Evolutionary conservation across 2,113 vertebrate genomes (phyloP).

Genomic region (Nannospalax galili): DNA sequence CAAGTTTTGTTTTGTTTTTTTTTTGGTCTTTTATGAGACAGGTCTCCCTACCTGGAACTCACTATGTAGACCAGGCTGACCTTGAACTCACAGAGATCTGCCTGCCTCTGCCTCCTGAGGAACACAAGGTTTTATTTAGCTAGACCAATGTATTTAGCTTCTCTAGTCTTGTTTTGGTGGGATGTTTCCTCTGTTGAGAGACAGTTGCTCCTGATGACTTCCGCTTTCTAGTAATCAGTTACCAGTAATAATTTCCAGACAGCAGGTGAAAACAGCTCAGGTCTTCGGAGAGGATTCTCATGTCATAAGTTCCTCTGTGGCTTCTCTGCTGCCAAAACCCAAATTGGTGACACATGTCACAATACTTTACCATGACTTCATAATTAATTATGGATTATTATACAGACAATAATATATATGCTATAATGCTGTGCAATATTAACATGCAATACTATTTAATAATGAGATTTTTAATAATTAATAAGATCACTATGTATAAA

Average conservation of each 20-base stretch:
- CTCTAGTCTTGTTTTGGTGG: not conserved
- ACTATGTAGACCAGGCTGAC: no score
- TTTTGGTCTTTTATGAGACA: no score
- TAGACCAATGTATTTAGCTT: not conserved
- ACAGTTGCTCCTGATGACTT: not conserved
- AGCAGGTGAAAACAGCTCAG: not conserved
- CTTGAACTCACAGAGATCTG: no score
- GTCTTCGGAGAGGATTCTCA: not conserved
- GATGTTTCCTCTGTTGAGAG: not conserved
- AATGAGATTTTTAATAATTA: constrained; percentile 18
- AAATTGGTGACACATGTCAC: not conserved
- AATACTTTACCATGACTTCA: not conserved
- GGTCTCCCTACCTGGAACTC: no score
- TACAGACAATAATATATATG: not conserved
- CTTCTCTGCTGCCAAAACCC: not conserved
- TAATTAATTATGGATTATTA: not conserved
- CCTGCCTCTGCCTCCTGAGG: no score
- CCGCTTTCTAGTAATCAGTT: not conserved
- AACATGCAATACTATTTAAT: not conserved
- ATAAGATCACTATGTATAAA: not conserved
- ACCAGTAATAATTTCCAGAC: constrained; percentile 1
- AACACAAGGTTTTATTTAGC: not conserved
- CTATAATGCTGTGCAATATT: not conserved
- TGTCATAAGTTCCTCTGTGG: not conserved
- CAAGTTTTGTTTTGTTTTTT: no score